These are phyloP conservation scores for Percina caprodes DNA, from an alignment of 2,113 vertebrate genomes.

Conservation along the genomic window DNA sequence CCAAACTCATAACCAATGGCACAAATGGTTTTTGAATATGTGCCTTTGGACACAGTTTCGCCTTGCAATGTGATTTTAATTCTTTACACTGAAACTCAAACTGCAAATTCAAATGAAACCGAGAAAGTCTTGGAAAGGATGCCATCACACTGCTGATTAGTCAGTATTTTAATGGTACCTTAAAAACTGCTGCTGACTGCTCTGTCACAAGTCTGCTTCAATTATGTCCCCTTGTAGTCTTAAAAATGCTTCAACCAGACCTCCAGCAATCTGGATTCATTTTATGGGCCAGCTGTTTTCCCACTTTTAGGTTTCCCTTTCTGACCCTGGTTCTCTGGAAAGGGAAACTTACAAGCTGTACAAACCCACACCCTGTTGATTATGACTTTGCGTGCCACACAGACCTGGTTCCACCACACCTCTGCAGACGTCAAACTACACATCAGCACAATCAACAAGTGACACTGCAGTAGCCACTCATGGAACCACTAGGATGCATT, in stretches of 20 bases:
- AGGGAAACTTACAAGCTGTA: slow-evolving; percentile 71
- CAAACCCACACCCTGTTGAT: slow-evolving; percentile 68
- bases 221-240: slow-evolving; percentile 5
- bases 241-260: slow-evolving; percentile 28
- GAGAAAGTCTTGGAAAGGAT: neutral
- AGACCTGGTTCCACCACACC: slow-evolving; percentile 68
- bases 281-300: slow-evolving; percentile 56
- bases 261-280: slow-evolving; percentile 14
- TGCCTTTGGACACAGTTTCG: neutral
- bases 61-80: neutral
- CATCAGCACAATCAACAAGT: slow-evolving; percentile 57
- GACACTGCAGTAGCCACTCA: slow-evolving; percentile 54
- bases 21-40: neutral
- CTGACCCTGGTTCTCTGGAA: slow-evolving; percentile 51
- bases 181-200: neutral
- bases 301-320: slow-evolving; percentile 67
- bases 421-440: slow-evolving; percentile 66
- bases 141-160: neutral
- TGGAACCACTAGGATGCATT: slow-evolving; percentile 43
- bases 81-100: neutral
- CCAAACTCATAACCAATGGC: neutral
- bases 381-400: slow-evolving; percentile 40
- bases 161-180: neutral
- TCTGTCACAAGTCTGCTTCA: neutral
- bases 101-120: neutral